Evolutionary conservation across 2,888 invertebrate species (phyloP).

Genomic region (Hypsopygia costalis): DNA sequence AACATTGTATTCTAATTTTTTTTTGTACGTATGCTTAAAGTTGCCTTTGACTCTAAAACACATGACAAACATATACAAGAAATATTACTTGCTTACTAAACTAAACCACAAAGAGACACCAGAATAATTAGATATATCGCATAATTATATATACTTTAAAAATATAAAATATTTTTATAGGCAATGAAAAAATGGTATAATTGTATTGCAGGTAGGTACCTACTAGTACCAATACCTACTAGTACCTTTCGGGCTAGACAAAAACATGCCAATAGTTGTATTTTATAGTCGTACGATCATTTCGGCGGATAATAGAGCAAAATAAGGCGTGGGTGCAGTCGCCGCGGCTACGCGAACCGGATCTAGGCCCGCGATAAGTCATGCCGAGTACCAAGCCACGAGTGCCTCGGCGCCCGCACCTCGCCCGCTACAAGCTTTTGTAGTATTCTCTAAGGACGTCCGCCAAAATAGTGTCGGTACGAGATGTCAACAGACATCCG

Average conservation of each 20-base stretch:
- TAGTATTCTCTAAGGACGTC: conserved; percentile 4
- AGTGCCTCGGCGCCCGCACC: conserved; percentile 22
- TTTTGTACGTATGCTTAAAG: too few species aligned
- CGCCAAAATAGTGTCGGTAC: not conserved
- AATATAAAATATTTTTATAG: too few species aligned
- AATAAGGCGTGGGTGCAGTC: conserved; percentile 66
- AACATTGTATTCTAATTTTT: too few species aligned
- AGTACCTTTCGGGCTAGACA: conserved; percentile 17
- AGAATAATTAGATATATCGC: too few species aligned
- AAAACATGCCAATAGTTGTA: conserved; percentile 41
- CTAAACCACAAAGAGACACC: too few species aligned
- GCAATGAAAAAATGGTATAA: too few species aligned
- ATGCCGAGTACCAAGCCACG: conserved; percentile 44
- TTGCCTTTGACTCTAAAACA: too few species aligned
- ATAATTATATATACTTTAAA: too few species aligned
- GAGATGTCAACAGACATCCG: not conserved
- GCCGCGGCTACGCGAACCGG: conserved; percentile 56
- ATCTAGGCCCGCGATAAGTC: conserved; percentile 70
- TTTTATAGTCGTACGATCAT: conserved; percentile 54
- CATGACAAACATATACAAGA: too few species aligned
- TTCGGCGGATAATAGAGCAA: conserved; percentile 66
- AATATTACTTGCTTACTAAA: too few species aligned
- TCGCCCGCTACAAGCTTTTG: not conserved
- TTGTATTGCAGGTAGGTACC: not conserved
- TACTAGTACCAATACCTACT: too few species aligned